Evolutionary conservation across 2,888 invertebrate species (phyloP).

Genomic region (Himalopsyche anomala): DNA sequence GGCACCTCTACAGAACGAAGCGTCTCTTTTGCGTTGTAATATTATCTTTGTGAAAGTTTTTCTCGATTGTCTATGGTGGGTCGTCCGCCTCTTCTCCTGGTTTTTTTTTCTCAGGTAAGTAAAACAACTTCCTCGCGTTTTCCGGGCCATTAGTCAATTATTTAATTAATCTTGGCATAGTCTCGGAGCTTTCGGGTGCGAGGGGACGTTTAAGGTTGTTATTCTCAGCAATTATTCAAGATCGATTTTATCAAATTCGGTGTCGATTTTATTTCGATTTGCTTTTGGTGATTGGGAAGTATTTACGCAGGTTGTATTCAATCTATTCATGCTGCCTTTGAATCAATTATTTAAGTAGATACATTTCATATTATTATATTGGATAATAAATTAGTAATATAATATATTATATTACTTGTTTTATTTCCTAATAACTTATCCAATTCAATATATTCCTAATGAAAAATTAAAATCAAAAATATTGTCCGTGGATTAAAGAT

Average conservation of each 20-base stretch:
- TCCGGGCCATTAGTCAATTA: constrained; percentile 76
- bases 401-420: too few relatives aligned
- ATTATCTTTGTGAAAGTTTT: background rate
- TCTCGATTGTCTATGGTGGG: background rate
- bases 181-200: constrained; percentile 27
- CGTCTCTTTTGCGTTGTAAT: background rate
- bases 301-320: background rate
- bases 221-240: background rate
- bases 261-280: constrained; percentile 23
- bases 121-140: constrained; percentile 66
- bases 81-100: constrained; percentile 28
- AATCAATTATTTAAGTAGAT: background rate
- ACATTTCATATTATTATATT: too few relatives aligned
- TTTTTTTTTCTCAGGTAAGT: constrained; percentile 65
- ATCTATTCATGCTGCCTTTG: background rate
- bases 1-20: background rate
- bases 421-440: too few relatives aligned
- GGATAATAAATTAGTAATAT: too few relatives aligned
- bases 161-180: constrained; percentile 73
- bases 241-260: constrained; percentile 11
- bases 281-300: background rate
- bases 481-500: too few relatives aligned
- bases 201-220: constrained; percentile 44
- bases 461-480: too few relatives aligned
- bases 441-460: too few relatives aligned